Evolutionary conservation across 2,888 invertebrate species (phyloP), one percentile per base, ranked within the genome.

Genomic region (Luffia ferchaultella): DNA sequence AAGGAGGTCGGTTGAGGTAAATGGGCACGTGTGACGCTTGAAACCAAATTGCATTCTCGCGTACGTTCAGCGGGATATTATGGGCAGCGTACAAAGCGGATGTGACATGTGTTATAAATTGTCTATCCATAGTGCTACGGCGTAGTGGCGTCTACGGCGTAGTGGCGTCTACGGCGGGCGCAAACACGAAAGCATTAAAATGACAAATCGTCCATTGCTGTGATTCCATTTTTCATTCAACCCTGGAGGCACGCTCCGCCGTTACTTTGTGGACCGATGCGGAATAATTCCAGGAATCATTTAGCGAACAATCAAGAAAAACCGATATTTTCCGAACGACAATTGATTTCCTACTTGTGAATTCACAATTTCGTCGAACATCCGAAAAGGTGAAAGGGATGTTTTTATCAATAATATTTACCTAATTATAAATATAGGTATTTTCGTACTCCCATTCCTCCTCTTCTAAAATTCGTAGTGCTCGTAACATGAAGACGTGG

Each of bases 131-230:
- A 70, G 64, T 67, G 61, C 61, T 55, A 30, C 50, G 41, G 44
- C 12, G 3, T 3, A 12, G 30, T 30, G 12, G 5, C 3, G 30
- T 30, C 30, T 12, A 30, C 3, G 45, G 19, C 16, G 20, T 20
- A 9, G 45, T n/a, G 2, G 9, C 45, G 45, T 15, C 30, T 30
- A 30, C 30, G 61, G 64, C 60, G 63, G n/a, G 70, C 62, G 64
- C 42, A 43, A 68, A 71, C 71, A 68, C 61, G 67, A 68, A 68
- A 68, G 68, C 73, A 74, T 76, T 73, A 75, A 73, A 76, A 76
- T 76, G 74, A 76, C 74, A 75, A 75, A 76, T 76, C 63, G 73
- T 71, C 65, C 62, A 66, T 67, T 62, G 67, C 69, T 64, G 63
- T 65, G 66, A 70, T 72, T 69, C 69, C 70, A 76, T 76, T 76